phyloP scores from a whole-genome alignment of 2,113 vertebrate genomes.

The Progne subis region DNA sequence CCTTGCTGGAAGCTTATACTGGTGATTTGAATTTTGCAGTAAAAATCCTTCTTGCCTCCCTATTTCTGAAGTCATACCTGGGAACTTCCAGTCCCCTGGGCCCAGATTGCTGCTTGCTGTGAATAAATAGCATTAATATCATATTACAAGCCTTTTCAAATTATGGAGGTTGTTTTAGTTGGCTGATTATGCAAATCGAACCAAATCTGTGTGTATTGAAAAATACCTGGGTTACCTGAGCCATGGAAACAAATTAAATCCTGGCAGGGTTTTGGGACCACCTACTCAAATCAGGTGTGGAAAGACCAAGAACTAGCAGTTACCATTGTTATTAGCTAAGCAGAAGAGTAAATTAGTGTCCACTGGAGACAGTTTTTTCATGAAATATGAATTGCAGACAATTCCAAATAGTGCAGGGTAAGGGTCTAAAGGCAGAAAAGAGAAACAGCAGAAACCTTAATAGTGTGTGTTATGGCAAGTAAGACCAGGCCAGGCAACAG shows the following conservation, averaged over 20 bases:
- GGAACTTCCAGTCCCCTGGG: not conserved
- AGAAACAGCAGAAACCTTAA: not conserved
- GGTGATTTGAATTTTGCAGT: not conserved
- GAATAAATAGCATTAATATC: not conserved
- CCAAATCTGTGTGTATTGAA: not conserved
- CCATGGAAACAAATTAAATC: not conserved
- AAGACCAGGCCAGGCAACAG: not conserved
- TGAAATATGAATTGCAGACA: not conserved
- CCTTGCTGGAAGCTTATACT: not conserved
- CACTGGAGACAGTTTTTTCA: not conserved
- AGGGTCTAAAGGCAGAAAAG: not conserved
- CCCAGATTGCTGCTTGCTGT: not conserved
- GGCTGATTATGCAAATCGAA: not conserved
- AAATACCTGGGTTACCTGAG: not conserved
- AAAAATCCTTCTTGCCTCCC: not conserved
- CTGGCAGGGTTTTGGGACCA: not conserved
- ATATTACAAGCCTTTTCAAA: not conserved
- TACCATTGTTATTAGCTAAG: not conserved
- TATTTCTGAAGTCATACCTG: not conserved
- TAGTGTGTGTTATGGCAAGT: not conserved
- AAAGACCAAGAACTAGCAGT: not conserved
- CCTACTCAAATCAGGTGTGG: not conserved
- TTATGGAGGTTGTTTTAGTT: not conserved
- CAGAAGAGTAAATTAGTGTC: not conserved
- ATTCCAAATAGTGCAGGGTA: not conserved